phyloP scores from a whole-genome alignment of 2,113 vertebrate genomes.

The Nothocercus nigrocapillus region DNA sequence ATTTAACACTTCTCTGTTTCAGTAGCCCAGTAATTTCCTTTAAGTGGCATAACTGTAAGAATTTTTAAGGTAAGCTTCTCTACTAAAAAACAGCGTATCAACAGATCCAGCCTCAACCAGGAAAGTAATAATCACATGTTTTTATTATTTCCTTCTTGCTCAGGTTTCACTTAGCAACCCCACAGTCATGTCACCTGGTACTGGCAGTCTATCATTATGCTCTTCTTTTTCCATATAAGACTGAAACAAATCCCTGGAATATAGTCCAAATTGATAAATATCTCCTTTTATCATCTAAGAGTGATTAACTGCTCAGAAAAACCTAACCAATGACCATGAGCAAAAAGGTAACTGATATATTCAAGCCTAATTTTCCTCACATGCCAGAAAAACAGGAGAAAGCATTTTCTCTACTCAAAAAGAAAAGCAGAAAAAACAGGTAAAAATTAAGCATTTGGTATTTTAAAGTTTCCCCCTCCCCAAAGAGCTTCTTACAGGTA shows the following conservation, averaged over 20 bases:
- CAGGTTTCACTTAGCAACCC: neutral
- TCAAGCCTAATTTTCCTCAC: neutral
- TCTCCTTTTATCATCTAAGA: neutral
- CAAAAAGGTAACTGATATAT: neutral
- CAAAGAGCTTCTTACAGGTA: neutral
- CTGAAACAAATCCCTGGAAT: neutral
- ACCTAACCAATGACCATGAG: neutral
- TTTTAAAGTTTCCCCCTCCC: neutral
- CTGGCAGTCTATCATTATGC: neutral
- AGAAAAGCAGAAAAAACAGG: neutral
- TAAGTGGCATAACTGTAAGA: fast-evolving
- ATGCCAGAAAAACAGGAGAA: neutral
- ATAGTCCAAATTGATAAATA: neutral
- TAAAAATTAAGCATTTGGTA: neutral
- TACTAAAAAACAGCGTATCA: neutral
- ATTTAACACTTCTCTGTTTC: neutral
- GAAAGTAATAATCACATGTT: neutral
- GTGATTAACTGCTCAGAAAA: neutral
- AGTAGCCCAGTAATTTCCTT: neutral
- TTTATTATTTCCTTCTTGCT: neutral
- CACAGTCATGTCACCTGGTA: neutral
- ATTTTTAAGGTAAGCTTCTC: neutral
- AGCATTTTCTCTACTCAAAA: neutral
- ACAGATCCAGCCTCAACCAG: neutral
- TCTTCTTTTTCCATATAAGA: neutral